Conservation (phyloP, 2,888 invertebrate genomes). For the Oxystoma pomonae region DNA sequence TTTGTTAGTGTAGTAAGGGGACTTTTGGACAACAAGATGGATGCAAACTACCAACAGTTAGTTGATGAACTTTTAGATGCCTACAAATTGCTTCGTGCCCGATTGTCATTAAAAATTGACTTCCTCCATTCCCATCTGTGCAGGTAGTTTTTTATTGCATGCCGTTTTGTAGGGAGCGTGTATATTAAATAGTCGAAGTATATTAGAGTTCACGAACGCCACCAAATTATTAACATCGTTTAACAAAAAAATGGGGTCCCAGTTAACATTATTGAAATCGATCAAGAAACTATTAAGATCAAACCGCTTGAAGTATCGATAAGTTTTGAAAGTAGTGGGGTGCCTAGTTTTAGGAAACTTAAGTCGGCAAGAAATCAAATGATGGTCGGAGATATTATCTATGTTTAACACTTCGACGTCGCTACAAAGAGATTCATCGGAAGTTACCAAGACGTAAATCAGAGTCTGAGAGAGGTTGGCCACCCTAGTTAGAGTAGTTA, state of each 20-base stretch:
- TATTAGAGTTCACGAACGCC: slow-evolving; percentile 4
- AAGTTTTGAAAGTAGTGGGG: background rate
- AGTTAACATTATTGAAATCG: slow-evolving; percentile 5
- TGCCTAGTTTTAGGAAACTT: background rate
- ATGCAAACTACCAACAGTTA: too few relatives aligned
- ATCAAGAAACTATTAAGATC: background rate
- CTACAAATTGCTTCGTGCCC: too few relatives aligned
- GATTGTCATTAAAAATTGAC: too few relatives aligned
- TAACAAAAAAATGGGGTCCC: slow-evolving; percentile 10
- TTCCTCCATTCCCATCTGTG: too few relatives aligned
- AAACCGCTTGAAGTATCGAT: slow-evolving; percentile 9
- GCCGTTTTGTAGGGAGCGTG: slow-evolving; percentile 11
- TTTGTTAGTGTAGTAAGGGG: too few relatives aligned
- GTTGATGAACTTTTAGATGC: too few relatives aligned
- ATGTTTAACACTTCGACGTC: slow-evolving; percentile 6
- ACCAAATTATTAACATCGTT: slow-evolving; percentile 5
- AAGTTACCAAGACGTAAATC: slow-evolving; percentile 3
- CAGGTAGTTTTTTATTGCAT: slow-evolving; percentile 13
- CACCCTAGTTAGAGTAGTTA: slow-evolving; percentile 1
- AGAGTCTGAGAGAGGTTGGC: background rate
- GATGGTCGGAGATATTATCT: slow-evolving; percentile 10
- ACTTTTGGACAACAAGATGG: too few relatives aligned
- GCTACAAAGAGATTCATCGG: background rate
- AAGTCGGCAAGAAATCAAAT: background rate
- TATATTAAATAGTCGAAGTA: slow-evolving; percentile 6